Percentiles rank a stretch among this genome's conserved stretches.
phyloP scores from a whole-genome alignment of 35 echinoderm and acorn worm species.

The Apostichopus parvimensis region DNA sequence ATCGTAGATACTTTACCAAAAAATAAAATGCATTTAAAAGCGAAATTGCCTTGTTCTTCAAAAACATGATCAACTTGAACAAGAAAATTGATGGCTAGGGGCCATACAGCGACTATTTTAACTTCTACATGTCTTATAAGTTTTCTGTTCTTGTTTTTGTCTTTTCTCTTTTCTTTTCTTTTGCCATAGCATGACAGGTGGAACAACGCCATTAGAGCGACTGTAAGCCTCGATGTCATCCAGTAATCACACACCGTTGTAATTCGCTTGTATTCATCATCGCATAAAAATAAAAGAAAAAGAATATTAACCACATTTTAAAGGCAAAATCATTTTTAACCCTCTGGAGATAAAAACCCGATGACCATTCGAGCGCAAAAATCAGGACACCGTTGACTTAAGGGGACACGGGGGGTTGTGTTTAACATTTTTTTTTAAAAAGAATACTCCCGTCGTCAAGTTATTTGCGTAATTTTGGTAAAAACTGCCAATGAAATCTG shows the following conservation, averaged over 20 bases:
- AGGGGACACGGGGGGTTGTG: conserved; percentile 39
- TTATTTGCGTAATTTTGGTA: conserved; percentile 30
- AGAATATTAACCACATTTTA: conserved; percentile 50
- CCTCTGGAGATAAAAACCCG: conserved; percentile 39
- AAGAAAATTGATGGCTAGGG: conserved; percentile 21
- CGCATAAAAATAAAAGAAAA: background rate
- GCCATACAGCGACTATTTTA: conserved; percentile 1
- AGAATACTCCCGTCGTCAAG: background rate
- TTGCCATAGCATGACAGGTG: conserved; percentile 8
- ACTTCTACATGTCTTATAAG: background rate
- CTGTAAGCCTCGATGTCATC: background rate
- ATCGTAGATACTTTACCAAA: background rate
- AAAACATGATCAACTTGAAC: background rate
- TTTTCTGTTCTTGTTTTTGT: background rate
- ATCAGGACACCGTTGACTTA: conserved; percentile 43
- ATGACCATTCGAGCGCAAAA: conserved; percentile 7
- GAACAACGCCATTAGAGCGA: conserved; percentile 29
- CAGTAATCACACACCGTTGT: background rate
- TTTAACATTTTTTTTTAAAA: background rate
- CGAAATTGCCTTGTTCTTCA: conserved; percentile 23
- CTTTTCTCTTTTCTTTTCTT: no score
- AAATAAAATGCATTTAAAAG: conserved; percentile 44
- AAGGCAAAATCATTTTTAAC: conserved; percentile 49
- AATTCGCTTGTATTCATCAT: conserved; percentile 1
- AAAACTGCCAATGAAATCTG: background rate